Conservation (phyloP, 2,113 vertebrate genomes). For the Excalfactoria chinensis region DNA sequence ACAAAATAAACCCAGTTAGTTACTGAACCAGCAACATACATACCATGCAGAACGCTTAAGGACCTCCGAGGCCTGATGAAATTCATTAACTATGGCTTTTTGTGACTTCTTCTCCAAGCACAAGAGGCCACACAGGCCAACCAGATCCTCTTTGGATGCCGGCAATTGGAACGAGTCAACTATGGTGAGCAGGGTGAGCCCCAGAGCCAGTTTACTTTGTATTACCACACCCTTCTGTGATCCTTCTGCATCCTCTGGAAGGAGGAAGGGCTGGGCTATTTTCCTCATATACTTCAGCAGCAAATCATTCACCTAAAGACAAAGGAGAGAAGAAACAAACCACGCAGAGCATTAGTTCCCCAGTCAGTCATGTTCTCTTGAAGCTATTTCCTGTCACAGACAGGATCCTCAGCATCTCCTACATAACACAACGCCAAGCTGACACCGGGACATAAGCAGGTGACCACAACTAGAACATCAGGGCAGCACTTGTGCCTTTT, state of each 20-base stretch:
- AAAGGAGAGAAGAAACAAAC: background rate
- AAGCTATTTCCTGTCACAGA: background rate
- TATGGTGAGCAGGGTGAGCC: constrained; percentile 7
- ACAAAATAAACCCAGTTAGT: background rate
- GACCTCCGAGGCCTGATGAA: background rate
- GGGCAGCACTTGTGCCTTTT: accelerated
- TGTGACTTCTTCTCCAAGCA: background rate
- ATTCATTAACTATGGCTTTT: background rate
- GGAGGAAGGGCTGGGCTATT: background rate
- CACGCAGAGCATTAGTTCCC: background rate
- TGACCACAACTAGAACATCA: background rate
- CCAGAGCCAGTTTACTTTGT: constrained; percentile 55
- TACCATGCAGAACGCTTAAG: background rate
- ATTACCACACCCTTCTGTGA: accelerated
- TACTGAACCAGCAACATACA: background rate
- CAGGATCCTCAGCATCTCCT: accelerated
- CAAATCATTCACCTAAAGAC: constrained; percentile 53
- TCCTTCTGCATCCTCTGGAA: accelerated
- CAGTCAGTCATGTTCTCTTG: background rate
- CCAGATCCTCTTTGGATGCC: accelerated
- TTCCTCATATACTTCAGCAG: background rate
- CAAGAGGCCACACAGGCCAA: constrained; percentile 54
- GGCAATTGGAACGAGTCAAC: accelerated
- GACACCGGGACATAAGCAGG: no score
- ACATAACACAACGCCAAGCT: accelerated